These are phyloP conservation scores for Onthophagus sagittarius DNA, from an alignment of 2,888 invertebrate genomes.

Conservation along the genomic window DNA sequence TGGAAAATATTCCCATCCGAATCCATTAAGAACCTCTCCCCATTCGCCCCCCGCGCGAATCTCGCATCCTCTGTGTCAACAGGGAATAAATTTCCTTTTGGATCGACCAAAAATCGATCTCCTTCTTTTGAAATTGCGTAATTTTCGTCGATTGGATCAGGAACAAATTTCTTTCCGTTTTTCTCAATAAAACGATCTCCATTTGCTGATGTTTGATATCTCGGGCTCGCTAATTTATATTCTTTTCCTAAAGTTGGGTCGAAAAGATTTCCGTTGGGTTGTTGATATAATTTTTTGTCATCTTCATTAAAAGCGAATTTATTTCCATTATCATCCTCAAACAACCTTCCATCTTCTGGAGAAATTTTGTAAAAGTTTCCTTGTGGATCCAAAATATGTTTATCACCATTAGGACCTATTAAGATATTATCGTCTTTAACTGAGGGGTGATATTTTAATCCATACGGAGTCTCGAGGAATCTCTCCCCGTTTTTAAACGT, in stretches of 20 bases:
- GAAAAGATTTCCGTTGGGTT: not conserved
- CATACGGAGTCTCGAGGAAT: constrained; percentile 16
- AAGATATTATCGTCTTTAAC: constrained; percentile 18
- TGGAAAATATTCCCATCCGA: constrained; percentile 19
- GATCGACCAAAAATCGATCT: constrained; percentile 16
- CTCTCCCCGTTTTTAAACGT: constrained; percentile 17
- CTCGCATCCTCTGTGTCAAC: constrained; percentile 20
- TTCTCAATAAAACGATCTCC: constrained; percentile 19
- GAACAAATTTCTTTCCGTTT: constrained; percentile 18
- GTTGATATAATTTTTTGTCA: not conserved
- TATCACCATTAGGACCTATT: constrained; percentile 17
- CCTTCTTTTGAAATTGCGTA: constrained; percentile 16
- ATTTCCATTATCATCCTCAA: constrained; percentile 6
- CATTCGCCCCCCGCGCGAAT: constrained; percentile 15
- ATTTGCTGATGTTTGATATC: constrained; percentile 17
- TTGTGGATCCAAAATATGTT: constrained; percentile 12
- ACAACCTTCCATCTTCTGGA: constrained; percentile 17
- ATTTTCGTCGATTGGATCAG: constrained; percentile 21
- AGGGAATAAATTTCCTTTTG: constrained; percentile 17
- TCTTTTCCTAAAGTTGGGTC: not conserved
- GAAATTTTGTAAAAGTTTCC: constrained; percentile 16
- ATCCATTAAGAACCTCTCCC: constrained; percentile 17
- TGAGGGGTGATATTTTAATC: constrained; percentile 16
- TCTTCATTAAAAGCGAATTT: not conserved
- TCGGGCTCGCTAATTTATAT: constrained; percentile 15